A percentile compares a stretch with the other conserved stretches of the same genome.
Evolutionary conservation across 2,888 invertebrate genomes (phyloP).

Genomic region (Sisyra terminalis): DNA sequence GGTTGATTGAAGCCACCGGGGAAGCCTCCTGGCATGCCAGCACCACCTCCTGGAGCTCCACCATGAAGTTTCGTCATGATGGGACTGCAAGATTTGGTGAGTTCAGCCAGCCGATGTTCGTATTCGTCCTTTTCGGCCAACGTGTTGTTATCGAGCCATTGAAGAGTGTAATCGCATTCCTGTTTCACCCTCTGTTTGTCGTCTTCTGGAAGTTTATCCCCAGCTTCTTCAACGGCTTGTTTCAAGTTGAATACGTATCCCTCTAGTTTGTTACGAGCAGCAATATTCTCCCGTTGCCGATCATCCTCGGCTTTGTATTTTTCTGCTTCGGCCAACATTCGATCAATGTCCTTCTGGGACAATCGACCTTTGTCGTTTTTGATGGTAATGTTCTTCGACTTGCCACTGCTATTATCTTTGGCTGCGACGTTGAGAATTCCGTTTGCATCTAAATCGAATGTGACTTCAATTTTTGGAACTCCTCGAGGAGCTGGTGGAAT

Average conservation of each 20-base stretch:
- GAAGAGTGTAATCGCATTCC: conserved; percentile 38
- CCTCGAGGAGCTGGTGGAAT: conserved; percentile 53
- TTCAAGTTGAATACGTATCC: conserved; percentile 49
- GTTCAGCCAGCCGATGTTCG: conserved; percentile 39
- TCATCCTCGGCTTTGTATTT: conserved; percentile 56
- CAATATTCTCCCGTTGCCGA: conserved; percentile 44
- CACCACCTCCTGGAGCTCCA: conserved; percentile 16
- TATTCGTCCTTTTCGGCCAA: conserved; percentile 51
- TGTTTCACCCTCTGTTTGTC: conserved; percentile 40
- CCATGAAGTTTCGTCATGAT: conserved; percentile 42
- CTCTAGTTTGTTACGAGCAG: conserved; percentile 55
- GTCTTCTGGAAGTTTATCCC: conserved; percentile 39
- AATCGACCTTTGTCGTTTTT: conserved; percentile 69
- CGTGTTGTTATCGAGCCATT: conserved; percentile 50
- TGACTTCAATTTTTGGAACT: conserved; percentile 50
- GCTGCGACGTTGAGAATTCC: conserved; percentile 42
- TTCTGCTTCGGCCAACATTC: conserved; percentile 62
- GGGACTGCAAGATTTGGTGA: conserved; percentile 29
- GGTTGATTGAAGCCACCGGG: conserved; percentile 14
- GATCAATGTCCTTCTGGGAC: conserved; percentile 66
- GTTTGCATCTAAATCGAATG: conserved; percentile 58
- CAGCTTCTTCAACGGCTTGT: conserved; percentile 45
- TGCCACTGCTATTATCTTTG: conserved; percentile 40
- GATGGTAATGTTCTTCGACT: conserved; percentile 58
- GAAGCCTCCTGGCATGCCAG: conserved; percentile 13